A percentile compares a stretch with the other conserved stretches of the same genome.
phyloP scores from a whole-genome alignment of 1,140 invertebrate species.

The Lerema accius region DNA sequence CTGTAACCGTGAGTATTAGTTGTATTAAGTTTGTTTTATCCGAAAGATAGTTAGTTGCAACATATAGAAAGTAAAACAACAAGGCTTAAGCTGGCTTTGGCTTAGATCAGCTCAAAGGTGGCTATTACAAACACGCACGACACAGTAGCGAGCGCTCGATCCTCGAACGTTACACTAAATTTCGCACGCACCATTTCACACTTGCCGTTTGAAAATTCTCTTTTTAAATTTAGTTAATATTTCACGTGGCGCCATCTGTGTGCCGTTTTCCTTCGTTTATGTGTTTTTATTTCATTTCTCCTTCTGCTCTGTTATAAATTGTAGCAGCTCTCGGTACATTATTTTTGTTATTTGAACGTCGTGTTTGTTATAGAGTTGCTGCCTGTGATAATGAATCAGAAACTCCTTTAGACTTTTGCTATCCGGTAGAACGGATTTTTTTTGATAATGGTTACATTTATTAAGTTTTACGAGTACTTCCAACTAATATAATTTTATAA shows the following conservation, averaged over 20 bases:
- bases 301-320: constrained; percentile 39
- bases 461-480: no score
- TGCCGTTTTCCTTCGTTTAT: constrained; percentile 42
- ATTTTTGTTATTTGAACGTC: constrained; percentile 6
- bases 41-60: no score
- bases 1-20: no score
- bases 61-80: no score
- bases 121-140: constrained; percentile 27
- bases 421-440: no score
- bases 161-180: constrained; percentile 48
- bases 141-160: constrained; percentile 37
- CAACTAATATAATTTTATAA: no score
- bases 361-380: neutral
- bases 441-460: no score
- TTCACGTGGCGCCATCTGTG: constrained; percentile 58
- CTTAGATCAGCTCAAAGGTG: constrained; percentile 10
- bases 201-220: constrained; percentile 44
- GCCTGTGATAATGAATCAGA: no score
- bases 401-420: no score
- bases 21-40: no score
- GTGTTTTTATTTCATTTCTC: constrained; percentile 45
- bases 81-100: no score
- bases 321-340: constrained; percentile 30
- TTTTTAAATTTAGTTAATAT: constrained; percentile 63
- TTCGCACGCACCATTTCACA: constrained; percentile 55